A percentile compares a stretch with the other conserved stretches of the same genome.
phyloP scores from a whole-genome alignment of 2,113 vertebrate genomes.

The Channa argus region DNA sequence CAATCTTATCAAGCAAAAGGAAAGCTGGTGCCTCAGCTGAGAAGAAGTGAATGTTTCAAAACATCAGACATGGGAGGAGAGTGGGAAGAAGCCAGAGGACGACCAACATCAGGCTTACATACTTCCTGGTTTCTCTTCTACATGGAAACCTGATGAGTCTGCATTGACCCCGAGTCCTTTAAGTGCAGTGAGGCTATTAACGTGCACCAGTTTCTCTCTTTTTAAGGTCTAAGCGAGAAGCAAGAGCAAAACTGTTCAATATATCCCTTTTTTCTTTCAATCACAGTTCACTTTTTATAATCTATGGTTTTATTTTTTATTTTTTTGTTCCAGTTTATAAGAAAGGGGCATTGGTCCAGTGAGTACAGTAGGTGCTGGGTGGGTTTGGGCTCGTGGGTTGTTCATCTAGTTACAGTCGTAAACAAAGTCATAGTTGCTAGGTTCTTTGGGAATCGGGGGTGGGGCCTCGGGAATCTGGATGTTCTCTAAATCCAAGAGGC shows the following conservation, averaged over 20 bases:
- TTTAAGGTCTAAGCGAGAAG: slow-evolving; percentile 64
- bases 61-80: slow-evolving; percentile 42
- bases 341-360: slow-evolving; percentile 78
- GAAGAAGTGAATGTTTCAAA: slow-evolving; percentile 40
- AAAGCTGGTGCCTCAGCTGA: slow-evolving; percentile 24
- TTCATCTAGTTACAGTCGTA: slow-evolving; percentile 96
- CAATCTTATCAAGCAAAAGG: slow-evolving; percentile 54
- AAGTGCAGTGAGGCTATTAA: slow-evolving; percentile 58
- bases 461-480: slow-evolving; percentile 98
- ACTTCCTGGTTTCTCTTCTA: slow-evolving; percentile 59
- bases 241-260: slow-evolving; percentile 63
- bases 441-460: slow-evolving; percentile 98
- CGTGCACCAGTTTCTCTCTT: slow-evolving; percentile 51
- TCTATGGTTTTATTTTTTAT: slow-evolving; percentile 64
- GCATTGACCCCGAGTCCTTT: slow-evolving; percentile 37
- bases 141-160: slow-evolving; percentile 54
- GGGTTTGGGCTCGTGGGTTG: slow-evolving; percentile 11
- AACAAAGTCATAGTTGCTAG: slow-evolving; percentile 99
- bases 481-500: slow-evolving; percentile 98
- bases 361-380: slow-evolving; percentile 69
- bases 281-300: slow-evolving; percentile 63
- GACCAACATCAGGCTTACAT: slow-evolving; percentile 36
- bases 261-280: slow-evolving; percentile 64
- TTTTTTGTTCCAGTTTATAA: slow-evolving; percentile 80
- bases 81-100: slow-evolving; percentile 33